These are phyloP conservation scores for Erpornis zantholeuca DNA, from an alignment of 2,113 vertebrate genomes.

Conservation along the genomic window DNA sequence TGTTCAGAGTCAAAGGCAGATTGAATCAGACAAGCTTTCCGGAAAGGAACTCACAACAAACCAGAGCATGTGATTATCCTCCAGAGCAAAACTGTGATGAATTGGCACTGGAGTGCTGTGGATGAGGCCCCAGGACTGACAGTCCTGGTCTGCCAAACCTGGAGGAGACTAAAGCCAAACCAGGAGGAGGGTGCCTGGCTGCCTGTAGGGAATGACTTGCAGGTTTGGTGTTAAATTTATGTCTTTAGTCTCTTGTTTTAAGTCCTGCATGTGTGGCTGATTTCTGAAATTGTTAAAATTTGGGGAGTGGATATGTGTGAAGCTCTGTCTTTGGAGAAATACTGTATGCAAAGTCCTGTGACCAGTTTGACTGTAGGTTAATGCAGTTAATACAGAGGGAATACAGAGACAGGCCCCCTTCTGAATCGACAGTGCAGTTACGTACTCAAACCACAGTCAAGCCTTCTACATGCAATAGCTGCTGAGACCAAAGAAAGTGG, in stretches of 20 bases:
- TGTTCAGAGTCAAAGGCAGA: background rate
- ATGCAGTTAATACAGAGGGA: background rate
- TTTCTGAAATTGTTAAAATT: background rate
- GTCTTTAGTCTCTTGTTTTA: background rate
- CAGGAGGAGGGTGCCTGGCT: background rate
- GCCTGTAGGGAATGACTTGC: fast-evolving
- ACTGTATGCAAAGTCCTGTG: background rate
- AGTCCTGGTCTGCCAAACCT: background rate
- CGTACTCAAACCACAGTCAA: background rate
- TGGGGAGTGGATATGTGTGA: background rate
- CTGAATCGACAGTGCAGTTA: background rate
- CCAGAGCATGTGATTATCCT: background rate
- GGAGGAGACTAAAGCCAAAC: background rate
- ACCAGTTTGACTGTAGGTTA: background rate
- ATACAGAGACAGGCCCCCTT: background rate
- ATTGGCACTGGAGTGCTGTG: background rate
- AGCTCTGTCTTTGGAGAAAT: background rate
- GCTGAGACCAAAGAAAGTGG: background rate
- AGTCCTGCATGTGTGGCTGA: background rate
- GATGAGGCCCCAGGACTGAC: background rate
- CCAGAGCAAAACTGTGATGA: background rate
- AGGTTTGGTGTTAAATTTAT: background rate
- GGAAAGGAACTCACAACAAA: background rate
- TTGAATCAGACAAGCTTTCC: background rate
- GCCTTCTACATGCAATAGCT: background rate